Percentiles rank a stretch among this genome's conserved stretches.
Evolutionary conservation across 2,797 vertebrate species (phyloP).

Genomic region (Glyptemys insculpta): DNA sequence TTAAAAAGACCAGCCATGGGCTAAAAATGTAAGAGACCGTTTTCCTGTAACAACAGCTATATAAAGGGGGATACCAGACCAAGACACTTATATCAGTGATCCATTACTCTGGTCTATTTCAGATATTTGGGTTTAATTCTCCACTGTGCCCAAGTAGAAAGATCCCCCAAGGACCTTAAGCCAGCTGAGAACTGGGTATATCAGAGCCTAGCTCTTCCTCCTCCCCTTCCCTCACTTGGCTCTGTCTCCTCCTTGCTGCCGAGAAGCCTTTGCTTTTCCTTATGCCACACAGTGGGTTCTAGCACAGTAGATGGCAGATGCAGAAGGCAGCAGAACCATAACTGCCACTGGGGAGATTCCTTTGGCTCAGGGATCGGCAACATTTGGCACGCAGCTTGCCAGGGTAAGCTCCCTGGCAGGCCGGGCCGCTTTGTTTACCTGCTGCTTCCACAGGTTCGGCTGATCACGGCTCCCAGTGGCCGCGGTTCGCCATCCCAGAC

Average conservation of each 20-base stretch:
- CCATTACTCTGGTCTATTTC: background rate
- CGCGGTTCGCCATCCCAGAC: no score
- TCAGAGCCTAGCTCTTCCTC: rapidly evolving
- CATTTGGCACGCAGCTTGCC: no score
- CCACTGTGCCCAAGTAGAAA: background rate
- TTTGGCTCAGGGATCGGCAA: no score
- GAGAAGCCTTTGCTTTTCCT: background rate
- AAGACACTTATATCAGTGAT: background rate
- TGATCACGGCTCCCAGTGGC: no score
- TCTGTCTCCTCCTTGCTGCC: background rate
- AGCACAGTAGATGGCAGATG: rapidly evolving
- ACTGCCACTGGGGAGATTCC: background rate
- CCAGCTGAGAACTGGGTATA: background rate
- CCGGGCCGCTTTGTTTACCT: no score
- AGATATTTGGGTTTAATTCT: background rate
- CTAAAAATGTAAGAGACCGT: background rate
- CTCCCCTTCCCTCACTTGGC: background rate
- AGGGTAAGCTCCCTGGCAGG: no score
- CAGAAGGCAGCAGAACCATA: background rate
- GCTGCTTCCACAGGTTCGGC: no score
- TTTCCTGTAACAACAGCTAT: background rate
- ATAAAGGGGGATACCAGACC: background rate
- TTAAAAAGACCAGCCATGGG: background rate
- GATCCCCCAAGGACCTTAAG: background rate
- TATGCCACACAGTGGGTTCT: background rate